Base-by-base conservation (phyloP, 1,140 invertebrate species). In the Diachasmimorpha longicaudata region DNA sequence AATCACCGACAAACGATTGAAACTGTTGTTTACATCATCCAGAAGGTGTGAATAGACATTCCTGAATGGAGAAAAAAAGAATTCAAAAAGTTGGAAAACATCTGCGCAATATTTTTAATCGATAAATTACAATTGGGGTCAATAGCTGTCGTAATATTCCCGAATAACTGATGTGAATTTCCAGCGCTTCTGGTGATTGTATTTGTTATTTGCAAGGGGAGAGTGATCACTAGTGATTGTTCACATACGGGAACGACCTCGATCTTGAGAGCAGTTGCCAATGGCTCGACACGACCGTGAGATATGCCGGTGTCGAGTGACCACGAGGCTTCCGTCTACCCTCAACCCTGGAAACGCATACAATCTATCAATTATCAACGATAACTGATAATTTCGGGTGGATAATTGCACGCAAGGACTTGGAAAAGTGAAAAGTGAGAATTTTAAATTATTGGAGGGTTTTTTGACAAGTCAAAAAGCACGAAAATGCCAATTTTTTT, bases 261-360 rank as follows among this genome's bases (percentile, higher is more conserved):
- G 77, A 78, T 78, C 77, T 78, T 78, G 77, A 78, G 48, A 37
- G 36, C 58, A 74, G 48, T 69, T 21, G 55, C 58, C 74, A 72
- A 69, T 70, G 42, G 37, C 31, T 31, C 31, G 31, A 31, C 21
- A 48, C 69, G 69, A 70, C 69, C 69, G 69, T 70, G 69, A 67
- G 63, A 3, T 31, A 68, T 74, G 23, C 39, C 63, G 58, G 23
- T 31, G 19, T 73, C 36, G 21, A 73, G 52, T 44, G 36, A 44
- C 52, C 52, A 19, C 37, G 42, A 42, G 55, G 31, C 31, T 31
- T 31, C 31, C 31, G 31, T 31, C 31, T 31, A 31, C 31, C 31
- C 31, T 31, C 31, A 31, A 31, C 31, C 2, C 2, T 2, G 31
- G 31, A 31, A 31, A 6, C 31, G 6, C 31, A 6, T 6, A 31